These are phyloP conservation scores for Ranitomeya variabilis DNA, from an alignment of 2,113 vertebrate species.

Conservation along the genomic window DNA sequence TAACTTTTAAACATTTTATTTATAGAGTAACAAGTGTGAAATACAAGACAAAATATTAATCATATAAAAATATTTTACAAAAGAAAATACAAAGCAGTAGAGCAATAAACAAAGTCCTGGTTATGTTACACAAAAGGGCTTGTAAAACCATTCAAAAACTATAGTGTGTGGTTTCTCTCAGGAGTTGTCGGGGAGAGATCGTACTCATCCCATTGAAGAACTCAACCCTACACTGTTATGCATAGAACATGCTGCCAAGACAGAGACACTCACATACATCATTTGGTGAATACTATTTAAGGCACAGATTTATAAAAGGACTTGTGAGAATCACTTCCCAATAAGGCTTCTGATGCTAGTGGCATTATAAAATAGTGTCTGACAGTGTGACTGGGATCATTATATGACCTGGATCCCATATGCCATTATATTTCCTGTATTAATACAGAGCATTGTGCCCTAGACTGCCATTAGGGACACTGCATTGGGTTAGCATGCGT, in stretches of 20 bases:
- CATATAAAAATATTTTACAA: constrained; percentile 42
- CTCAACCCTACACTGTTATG: neutral
- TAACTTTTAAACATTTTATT: constrained; percentile 33
- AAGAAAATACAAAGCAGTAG: neutral
- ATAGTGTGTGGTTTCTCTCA: no score
- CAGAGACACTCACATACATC: neutral
- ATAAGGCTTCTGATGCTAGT: neutral
- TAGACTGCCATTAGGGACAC: neutral
- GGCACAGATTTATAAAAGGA: neutral
- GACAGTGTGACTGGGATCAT: neutral
- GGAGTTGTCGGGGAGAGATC: no score
- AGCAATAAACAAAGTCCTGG: neutral
- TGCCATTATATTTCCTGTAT: neutral
- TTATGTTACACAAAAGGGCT: neutral
- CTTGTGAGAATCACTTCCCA: neutral
- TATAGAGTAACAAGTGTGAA: constrained; percentile 25
- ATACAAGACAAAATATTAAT: neutral
- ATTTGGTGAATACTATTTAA: neutral
- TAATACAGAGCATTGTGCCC: neutral
- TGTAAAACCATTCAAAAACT: neutral
- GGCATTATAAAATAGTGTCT: neutral
- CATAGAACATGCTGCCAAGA: neutral
- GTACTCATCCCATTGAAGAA: no score
- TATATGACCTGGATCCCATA: neutral
- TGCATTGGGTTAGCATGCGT: neutral